Evolutionary conservation across 2,113 vertebrate genomes (phyloP).

Genomic region (Ceuthmochares aereus): DNA sequence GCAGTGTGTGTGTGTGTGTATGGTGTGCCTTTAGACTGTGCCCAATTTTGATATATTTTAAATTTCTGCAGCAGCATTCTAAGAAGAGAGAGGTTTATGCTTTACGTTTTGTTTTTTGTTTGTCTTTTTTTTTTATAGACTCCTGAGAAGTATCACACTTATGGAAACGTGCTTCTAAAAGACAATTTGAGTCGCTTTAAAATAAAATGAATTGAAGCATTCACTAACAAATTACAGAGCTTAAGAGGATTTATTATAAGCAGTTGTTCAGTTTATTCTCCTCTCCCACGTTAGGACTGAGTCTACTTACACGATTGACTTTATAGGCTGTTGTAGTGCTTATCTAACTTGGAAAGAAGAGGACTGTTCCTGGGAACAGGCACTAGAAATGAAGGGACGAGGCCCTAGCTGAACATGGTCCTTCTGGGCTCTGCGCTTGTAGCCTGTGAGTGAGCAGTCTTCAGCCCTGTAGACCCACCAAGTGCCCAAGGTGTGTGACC

Average conservation of each 20-base stretch:
- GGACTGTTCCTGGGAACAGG: not conserved
- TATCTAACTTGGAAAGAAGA: not conserved
- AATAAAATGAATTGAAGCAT: not conserved
- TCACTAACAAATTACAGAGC: not conserved
- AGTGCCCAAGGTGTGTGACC: fast-evolving
- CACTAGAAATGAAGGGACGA: fast-evolving
- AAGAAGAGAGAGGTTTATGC: not conserved
- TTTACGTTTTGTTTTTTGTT: too few relatives aligned
- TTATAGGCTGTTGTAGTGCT: not conserved
- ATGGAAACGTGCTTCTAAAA: not conserved
- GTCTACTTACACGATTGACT: not conserved
- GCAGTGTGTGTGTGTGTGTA: not conserved
- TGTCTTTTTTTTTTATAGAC: not conserved
- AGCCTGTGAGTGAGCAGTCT: not conserved
- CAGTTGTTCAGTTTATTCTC: not conserved
- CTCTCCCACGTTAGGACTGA: not conserved
- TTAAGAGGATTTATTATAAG: not conserved
- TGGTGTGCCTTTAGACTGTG: not conserved
- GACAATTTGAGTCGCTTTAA: not conserved
- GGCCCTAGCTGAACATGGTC: not conserved
- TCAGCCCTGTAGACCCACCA: not conserved
- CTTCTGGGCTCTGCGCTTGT: not conserved
- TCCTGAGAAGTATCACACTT: not conserved
- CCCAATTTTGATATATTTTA: not conserved
- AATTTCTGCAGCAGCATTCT: not conserved